These are phyloP conservation scores for Callyntrura sp. DNA, from an alignment of 2,888 invertebrate species.

Conservation along the genomic window DNA sequence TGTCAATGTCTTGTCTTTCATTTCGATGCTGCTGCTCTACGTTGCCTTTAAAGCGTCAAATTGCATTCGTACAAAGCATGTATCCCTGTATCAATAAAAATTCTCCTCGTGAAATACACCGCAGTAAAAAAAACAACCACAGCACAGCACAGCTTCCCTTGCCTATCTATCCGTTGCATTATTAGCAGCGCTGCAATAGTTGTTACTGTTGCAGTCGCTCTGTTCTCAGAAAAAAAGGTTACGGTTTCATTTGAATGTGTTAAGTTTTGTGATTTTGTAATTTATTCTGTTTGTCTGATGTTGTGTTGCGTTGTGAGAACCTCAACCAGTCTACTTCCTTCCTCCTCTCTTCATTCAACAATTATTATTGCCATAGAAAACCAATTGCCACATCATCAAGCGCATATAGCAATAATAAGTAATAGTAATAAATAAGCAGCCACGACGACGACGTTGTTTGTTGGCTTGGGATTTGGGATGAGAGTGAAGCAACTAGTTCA, in stretches of 20 bases:
- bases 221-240: neutral
- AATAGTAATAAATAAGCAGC: neutral
- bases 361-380: neutral
- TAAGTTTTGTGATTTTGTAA: slow-evolving; percentile 39
- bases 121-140: neutral
- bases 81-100: neutral
- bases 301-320: slow-evolving; percentile 44
- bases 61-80: neutral
- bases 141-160: neutral
- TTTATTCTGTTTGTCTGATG: slow-evolving; percentile 23
- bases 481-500: slow-evolving; percentile 25
- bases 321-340: slow-evolving; percentile 71
- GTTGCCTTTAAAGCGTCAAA: slow-evolving; percentile 13
- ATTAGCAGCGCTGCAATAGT: neutral
- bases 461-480: too few species aligned
- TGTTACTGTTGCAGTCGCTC: slow-evolving; percentile 15
- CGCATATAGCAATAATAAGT: neutral
- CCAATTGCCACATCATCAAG: slow-evolving; percentile 58
- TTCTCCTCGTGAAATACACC: neutral
- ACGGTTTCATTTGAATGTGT: neutral
- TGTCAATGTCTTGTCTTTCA: slow-evolving; percentile 62
- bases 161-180: neutral
- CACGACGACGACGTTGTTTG: neutral
- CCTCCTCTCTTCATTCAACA: slow-evolving; percentile 49
- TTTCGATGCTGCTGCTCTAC: slow-evolving; percentile 32